These are phyloP conservation scores for Oligia latruncula DNA, from an alignment of 2,888 invertebrate species.

Conservation along the genomic window DNA sequence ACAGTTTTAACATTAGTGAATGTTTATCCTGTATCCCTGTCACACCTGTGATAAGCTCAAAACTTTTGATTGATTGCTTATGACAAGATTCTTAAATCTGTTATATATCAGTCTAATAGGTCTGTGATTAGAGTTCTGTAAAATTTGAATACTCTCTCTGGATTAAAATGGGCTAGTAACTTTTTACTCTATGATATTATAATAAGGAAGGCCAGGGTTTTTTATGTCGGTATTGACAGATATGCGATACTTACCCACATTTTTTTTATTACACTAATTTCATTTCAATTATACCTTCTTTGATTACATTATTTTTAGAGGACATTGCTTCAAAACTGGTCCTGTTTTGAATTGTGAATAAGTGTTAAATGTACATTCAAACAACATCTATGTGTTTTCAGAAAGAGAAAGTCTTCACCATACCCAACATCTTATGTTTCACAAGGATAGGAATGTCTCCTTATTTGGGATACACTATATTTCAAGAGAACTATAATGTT, in stretches of 20 bases:
- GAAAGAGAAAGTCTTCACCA: conserved; percentile 97
- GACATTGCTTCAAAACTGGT: not conserved
- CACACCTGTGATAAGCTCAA: not conserved
- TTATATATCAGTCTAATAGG: too few species aligned
- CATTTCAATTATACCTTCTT: not conserved
- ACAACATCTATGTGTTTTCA: conserved; percentile 70
- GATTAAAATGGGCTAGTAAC: not conserved
- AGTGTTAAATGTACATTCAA: conserved; percentile 31
- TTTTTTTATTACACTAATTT: not conserved
- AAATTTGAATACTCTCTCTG: not conserved
- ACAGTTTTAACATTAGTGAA: not conserved
- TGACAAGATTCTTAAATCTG: not conserved
- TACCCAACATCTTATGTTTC: conserved; percentile 97
- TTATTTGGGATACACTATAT: conserved; percentile 96
- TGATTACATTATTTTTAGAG: not conserved
- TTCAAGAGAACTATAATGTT: conserved; percentile 94
- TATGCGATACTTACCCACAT: conserved; percentile 24
- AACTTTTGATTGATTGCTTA: not conserved
- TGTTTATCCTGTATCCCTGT: not conserved
- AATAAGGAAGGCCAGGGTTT: not conserved
- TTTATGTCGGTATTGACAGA: not conserved
- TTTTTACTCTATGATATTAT: not conserved
- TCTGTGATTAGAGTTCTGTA: not conserved
- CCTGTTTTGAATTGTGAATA: not conserved
- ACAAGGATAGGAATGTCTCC: conserved; percentile 96